phyloP scores from a whole-genome alignment of 2,113 vertebrate species.

The Oryzias curvinotus region DNA sequence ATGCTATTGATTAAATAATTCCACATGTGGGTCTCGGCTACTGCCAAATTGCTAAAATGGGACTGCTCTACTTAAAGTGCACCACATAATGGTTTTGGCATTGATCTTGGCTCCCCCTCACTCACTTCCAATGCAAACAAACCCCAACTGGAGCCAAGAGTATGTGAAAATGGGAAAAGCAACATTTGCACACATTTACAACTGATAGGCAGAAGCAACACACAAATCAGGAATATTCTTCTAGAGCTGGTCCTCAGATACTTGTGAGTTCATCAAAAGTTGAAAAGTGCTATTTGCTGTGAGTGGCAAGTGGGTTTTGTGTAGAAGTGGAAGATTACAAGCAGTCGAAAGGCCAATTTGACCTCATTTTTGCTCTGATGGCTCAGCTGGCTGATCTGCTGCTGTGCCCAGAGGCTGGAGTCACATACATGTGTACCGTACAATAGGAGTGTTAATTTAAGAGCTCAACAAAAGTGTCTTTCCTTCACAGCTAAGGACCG shows the following conservation, averaged over 20 bases:
- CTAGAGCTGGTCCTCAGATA: conserved; percentile 26
- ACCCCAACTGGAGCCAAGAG: conserved; percentile 46
- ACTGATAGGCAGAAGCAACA: conserved; percentile 13
- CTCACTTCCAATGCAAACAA: conserved; percentile 75
- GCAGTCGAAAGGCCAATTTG: conserved; percentile 74
- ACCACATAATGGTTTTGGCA: conserved; percentile 75
- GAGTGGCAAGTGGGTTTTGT: conserved; percentile 47
- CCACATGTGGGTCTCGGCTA: conserved; percentile 70
- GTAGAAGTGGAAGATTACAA: conserved; percentile 74
- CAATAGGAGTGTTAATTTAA: conserved; percentile 29
- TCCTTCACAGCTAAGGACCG: not conserved
- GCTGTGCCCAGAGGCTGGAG: conserved; percentile 40
- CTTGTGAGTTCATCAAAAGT: conserved; percentile 63
- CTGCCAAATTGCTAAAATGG: conserved; percentile 77
- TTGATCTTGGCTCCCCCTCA: conserved; percentile 67
- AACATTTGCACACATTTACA: conserved; percentile 1
- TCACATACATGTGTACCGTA: conserved; percentile 15
- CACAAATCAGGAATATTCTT: not conserved
- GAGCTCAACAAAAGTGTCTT: conserved; percentile 28
- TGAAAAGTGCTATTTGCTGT: conserved; percentile 63
- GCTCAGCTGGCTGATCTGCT: conserved; percentile 66
- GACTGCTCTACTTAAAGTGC: conserved; percentile 71
- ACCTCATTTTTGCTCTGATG: conserved; percentile 72
- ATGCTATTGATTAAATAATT: conserved; percentile 82
- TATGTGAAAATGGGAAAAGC: conserved; percentile 24